Percentiles rank a stretch among this genome's conserved stretches.
Conservation (phyloP, 2,888 invertebrate genomes). For the Tenthredo notha region DNA sequence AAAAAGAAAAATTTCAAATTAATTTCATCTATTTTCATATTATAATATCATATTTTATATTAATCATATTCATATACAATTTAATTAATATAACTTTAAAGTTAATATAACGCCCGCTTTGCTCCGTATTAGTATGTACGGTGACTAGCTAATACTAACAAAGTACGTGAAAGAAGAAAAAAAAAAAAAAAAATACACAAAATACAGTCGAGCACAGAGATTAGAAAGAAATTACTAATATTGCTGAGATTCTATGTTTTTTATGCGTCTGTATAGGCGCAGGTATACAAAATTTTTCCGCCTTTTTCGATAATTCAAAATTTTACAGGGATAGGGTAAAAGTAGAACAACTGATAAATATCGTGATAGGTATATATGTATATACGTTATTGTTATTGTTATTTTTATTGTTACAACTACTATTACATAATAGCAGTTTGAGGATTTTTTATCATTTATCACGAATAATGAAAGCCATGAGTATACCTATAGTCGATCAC, state of each 20-base stretch:
- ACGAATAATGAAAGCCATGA: not conserved
- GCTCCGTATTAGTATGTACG: slow-evolving; percentile 51
- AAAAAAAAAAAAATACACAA: not conserved
- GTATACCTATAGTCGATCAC: not conserved
- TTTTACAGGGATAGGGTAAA: not conserved
- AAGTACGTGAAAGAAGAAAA: slow-evolving; percentile 57
- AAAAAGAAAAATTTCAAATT: not conserved
- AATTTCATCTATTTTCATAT: not conserved
- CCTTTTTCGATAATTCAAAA: not conserved
- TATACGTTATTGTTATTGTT: not conserved
- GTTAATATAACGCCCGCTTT: not conserved
- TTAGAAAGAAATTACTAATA: not conserved
- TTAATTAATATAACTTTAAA: not conserved
- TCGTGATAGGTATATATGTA: not conserved
- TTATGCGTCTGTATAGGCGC: not conserved
- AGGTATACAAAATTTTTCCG: not conserved
- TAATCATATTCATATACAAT: not conserved
- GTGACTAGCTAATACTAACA: slow-evolving; percentile 74
- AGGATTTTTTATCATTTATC: too few relatives aligned
- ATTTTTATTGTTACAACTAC: too few relatives aligned
- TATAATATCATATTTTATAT: slow-evolving; percentile 20
- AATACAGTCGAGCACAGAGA: slow-evolving; percentile 45
- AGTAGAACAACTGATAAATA: not conserved
- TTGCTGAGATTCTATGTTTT: not conserved
- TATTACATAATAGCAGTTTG: not conserved